A percentile compares a stretch with the other conserved stretches of the same genome.
Conservation (phyloP, 2,113 vertebrate species). For the Toxotes jaculatrix region DNA sequence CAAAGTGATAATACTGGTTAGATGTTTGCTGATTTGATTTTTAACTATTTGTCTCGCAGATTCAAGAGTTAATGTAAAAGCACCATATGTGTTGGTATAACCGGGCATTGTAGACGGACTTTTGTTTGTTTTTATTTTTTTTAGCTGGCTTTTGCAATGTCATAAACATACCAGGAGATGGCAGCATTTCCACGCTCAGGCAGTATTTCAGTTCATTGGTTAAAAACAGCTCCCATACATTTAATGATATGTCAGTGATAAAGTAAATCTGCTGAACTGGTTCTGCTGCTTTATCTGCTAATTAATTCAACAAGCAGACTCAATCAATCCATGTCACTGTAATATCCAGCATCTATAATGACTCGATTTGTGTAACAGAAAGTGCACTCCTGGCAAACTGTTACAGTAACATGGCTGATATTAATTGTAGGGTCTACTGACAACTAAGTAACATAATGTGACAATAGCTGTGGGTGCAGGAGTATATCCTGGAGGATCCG, state of each 20-base stretch:
- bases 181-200: conserved; percentile 37
- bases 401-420: neutral
- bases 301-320: neutral
- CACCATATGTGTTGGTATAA: neutral
- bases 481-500: conserved; percentile 28
- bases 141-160: conserved; percentile 14
- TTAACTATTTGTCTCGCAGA: neutral
- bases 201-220: neutral
- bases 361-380: neutral
- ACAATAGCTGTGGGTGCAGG: conserved; percentile 42
- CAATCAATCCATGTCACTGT: neutral
- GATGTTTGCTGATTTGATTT: neutral
- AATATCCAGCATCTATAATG: neutral
- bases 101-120: neutral
- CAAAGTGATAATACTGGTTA: neutral
- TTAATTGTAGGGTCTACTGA: conserved; percentile 28
- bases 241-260: neutral
- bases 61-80: neutral
- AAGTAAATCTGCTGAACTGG: neutral
- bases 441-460: conserved; percentile 42
- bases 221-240: neutral
- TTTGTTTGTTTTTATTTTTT: neutral
- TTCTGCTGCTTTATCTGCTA: neutral
- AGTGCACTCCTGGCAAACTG: neutral
- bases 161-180: conserved; percentile 59